Evolutionary conservation across 2,888 invertebrate genomes (phyloP).

Genomic region (Diarsia brunnea): DNA sequence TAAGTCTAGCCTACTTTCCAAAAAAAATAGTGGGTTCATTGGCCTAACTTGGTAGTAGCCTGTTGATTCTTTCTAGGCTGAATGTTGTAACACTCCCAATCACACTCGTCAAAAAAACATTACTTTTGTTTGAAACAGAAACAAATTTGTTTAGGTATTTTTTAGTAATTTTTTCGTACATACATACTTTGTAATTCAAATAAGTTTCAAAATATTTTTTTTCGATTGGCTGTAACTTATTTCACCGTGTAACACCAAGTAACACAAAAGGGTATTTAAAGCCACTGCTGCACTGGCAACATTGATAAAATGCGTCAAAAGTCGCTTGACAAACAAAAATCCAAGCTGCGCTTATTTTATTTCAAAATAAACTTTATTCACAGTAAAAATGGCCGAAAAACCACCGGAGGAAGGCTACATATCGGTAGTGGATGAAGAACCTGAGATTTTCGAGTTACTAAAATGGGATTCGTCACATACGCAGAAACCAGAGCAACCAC

Average conservation of each 20-base stretch:
- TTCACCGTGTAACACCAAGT: constrained; percentile 4
- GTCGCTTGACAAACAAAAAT: constrained; percentile 71
- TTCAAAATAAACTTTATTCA: constrained; percentile 76
- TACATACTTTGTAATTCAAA: too few relatives aligned
- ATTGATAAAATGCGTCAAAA: constrained; percentile 62
- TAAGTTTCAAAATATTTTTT: too few relatives aligned
- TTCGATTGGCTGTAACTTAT: too few relatives aligned
- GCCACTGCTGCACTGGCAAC: constrained; percentile 31
- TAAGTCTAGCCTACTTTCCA: neutral
- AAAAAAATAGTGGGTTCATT: neutral
- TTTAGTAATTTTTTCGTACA: too few relatives aligned
- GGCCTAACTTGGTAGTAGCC: neutral
- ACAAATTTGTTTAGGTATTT: too few relatives aligned
- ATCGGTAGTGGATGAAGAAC: constrained; percentile 88
- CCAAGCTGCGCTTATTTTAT: constrained; percentile 75
- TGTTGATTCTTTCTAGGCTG: neutral
- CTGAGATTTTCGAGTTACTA: constrained; percentile 86
- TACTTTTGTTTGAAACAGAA: neutral
- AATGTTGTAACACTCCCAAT: neutral
- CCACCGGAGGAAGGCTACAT: constrained; percentile 87
- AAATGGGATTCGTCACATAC: constrained; percentile 87
- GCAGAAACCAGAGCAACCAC: constrained; percentile 77
- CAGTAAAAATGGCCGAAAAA: constrained; percentile 85
- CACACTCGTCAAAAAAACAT: neutral
- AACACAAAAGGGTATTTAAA: neutral